Percentiles rank a stretch among this genome's conserved stretches.
Evolutionary conservation across 2,113 vertebrate species (phyloP).

Genomic region (Indicator maculatus): DNA sequence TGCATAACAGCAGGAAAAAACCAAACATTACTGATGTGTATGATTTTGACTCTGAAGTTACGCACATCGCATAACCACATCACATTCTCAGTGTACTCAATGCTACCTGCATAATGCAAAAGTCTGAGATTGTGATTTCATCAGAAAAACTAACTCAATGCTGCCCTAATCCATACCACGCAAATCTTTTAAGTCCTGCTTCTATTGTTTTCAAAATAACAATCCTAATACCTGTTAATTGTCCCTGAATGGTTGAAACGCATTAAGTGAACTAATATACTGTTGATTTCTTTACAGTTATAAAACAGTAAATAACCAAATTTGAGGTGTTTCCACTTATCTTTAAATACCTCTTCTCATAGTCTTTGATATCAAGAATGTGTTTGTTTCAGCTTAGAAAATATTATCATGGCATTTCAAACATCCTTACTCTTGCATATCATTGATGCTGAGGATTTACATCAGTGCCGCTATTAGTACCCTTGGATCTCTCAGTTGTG

Average conservation of each 20-base stretch:
- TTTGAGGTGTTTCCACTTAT: background rate
- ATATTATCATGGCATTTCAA: background rate
- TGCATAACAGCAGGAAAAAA: background rate
- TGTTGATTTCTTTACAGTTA: background rate
- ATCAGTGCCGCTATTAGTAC: background rate
- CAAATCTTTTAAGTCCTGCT: background rate
- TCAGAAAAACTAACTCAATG: background rate
- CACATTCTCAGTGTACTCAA: background rate
- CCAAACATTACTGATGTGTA: background rate
- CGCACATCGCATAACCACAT: background rate
- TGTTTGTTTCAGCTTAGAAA: background rate
- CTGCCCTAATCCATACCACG: background rate
- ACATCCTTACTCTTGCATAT: background rate
- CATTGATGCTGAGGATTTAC: background rate
- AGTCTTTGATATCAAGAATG: background rate
- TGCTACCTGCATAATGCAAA: too few species aligned
- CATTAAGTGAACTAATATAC: background rate
- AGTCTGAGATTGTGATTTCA: background rate
- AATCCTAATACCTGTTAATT: background rate
- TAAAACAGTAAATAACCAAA: background rate
- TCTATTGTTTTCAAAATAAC: background rate
- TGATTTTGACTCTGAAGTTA: background rate
- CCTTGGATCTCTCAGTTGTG: background rate
- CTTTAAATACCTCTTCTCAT: background rate
- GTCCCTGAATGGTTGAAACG: background rate